Base-by-base conservation (phyloP, 2,797 vertebrate species). In the Gymnoscopelus braueri region DNA sequence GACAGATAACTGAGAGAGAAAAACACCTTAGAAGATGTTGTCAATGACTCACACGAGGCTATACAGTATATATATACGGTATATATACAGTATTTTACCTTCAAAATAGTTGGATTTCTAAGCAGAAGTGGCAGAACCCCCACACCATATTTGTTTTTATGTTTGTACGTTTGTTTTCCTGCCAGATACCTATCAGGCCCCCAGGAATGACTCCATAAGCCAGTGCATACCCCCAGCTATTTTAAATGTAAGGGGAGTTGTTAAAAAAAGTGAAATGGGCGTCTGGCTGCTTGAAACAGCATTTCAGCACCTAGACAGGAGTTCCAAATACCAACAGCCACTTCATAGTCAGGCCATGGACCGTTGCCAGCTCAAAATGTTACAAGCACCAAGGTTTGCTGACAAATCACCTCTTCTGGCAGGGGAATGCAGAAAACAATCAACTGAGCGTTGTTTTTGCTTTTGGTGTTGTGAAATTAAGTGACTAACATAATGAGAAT, bases 61-160 rank as follows among this genome's bases (percentile, higher is more conserved):
- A 24, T 32, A 32, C 29, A 32, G 29, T 29, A 29, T 29, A 29
- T 29, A 29, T 29, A 29, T 29, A 32, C 32, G 32, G 19, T 44
- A 68, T 50, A 69, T 74, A 39, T 39, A 8, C n/a, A n/a, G n/a
- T 6, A 63, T 50, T 29, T 35, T 53, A 57, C 26, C 19, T 61
- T 69, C 29, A 0, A 1, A 13, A 60, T 67, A 55, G 58, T 63
- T 66, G 47, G 35, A 6, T 47, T 39, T 79, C 69, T 81, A 76
- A 63, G 48, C 62, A n/a, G 29, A 29, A 2, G 23, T 56, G 63
- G 66, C 59, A 62, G 29, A 62, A 44, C 39, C 57, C 57, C 57
- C 57, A 60, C 35, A 49, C 63, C 64, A 78, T 72, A 72, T 52
- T 49, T 23, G 9, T 1, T 23, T 39, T 65, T 4, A 3, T 49